Conservation (phyloP, 2,797 vertebrate species). For the Tauraco hartlaubi region DNA sequence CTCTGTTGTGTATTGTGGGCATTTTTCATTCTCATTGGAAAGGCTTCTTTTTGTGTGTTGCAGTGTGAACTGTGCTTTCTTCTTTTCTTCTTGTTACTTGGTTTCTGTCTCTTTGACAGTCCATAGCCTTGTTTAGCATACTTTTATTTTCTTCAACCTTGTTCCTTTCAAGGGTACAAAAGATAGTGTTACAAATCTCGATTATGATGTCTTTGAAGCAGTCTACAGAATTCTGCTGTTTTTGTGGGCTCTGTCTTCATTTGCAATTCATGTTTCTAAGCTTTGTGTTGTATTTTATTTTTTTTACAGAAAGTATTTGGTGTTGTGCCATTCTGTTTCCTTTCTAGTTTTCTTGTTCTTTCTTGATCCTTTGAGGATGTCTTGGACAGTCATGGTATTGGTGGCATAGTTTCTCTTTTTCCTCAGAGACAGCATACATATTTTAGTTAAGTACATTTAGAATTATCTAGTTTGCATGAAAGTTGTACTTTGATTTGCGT, state of each 20-base stretch:
- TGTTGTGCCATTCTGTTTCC: background rate
- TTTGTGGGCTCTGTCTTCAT: background rate
- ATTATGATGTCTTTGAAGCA: background rate
- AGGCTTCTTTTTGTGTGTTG: background rate
- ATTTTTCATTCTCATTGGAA: background rate
- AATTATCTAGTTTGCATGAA: conserved; percentile 35
- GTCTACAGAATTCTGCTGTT: background rate
- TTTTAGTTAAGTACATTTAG: background rate
- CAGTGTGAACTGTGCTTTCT: background rate
- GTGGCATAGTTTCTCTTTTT: background rate
- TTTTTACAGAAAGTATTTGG: background rate
- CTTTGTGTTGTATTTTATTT: background rate
- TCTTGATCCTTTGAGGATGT: conserved; percentile 30
- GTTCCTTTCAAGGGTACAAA: background rate
- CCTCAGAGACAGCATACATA: background rate
- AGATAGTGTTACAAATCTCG: background rate
- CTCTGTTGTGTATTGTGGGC: background rate
- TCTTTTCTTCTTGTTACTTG: background rate
- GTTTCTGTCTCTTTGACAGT: background rate
- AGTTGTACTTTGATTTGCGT: conserved; percentile 40
- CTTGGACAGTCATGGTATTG: conserved; percentile 1
- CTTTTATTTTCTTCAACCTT: background rate
- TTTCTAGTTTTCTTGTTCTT: background rate
- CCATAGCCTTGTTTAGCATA: background rate
- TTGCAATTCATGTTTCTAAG: background rate